Evolutionary conservation across 2,888 invertebrate species (phyloP), one percentile per base, ranked within the genome.

Genomic region (Cloeon dipterum): DNA sequence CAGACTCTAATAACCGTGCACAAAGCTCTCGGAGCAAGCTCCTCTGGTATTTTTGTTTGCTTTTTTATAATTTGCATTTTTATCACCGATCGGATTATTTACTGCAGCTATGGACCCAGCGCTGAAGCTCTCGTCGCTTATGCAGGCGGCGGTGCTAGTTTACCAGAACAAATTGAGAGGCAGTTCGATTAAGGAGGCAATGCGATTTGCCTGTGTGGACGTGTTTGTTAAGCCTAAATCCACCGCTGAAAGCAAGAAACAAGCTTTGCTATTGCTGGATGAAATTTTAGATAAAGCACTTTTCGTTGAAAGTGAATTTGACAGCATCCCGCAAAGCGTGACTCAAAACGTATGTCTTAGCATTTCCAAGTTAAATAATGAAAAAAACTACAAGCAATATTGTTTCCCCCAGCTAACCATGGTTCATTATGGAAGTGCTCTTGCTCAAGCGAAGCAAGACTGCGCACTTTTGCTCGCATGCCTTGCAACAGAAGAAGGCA

Each of bases 91-190:
- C 5, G 10, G 21, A 21, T 8, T 8, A 21, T n/a, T n/a, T n/a
- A n/a, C n/a, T 57, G 37, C 55, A 66, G 70, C 66, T 20, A 52
- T 59, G 34, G 72, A 73, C 42, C 63, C 65, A 46, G 13, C 29
- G 8, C 69, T 73, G 14, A 66, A 63, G 10, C 48, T 72, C 29
- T 65, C 66, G 17, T 69, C 75, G 47, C 55, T 82, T 23, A 53
- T 77, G 11, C 72, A 72, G 51, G 65, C 68, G 1, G 65, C 71
- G 0, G 66, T 68, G 45, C 52, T 77, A 39, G 63, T 69, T 26
- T 61, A 63, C 36, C 74, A 77, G 51, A 71, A 74, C 52, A 50
- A 71, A 26, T 55, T 64, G 3, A 59, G 72, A 35, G 76, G 75
- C 1, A 62, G 68, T 36, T 50, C 62, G 1, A 50, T 59, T n/a